phyloP scores from a whole-genome alignment of 92 coral and sea anemone species.

The Micromussa lordhowensis region DNA sequence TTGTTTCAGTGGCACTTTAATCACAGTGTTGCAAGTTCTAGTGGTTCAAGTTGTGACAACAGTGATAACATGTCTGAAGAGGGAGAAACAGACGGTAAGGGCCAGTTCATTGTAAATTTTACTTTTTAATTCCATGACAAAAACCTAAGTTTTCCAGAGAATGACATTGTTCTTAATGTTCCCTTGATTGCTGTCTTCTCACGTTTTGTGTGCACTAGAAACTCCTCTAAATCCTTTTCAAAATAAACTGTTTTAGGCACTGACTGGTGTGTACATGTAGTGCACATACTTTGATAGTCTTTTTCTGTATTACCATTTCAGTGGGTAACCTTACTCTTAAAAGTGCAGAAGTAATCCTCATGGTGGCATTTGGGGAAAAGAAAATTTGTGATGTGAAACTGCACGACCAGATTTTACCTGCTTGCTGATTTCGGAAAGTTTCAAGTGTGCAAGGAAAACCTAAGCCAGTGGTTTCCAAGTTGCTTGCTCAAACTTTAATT shows the following conservation, averaged over 20 bases:
- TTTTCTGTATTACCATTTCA: conserved; percentile 32
- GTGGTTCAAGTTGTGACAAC: conserved; percentile 28
- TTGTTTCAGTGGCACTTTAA: no score
- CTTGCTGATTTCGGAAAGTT: conserved; percentile 34
- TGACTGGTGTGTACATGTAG: conserved; percentile 20
- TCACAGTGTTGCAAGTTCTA: conserved; percentile 12
- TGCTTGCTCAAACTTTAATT: conserved; percentile 36
- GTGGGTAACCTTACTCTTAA: conserved; percentile 25
- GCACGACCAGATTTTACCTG: conserved; percentile 27
- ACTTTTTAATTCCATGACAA: conserved; percentile 20
- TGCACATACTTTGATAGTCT: conserved; percentile 7
- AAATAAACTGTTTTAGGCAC: conserved; percentile 11
- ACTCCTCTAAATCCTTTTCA: not conserved
- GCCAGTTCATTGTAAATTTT: not conserved
- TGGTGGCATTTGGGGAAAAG: conserved; percentile 36
- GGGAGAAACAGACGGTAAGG: conserved; percentile 7
- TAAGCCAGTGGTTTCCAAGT: conserved; percentile 35
- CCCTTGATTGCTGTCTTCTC: conserved; percentile 7
- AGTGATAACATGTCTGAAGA: conserved; percentile 31
- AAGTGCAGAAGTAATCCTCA: conserved; percentile 43
- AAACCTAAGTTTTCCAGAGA: not conserved
- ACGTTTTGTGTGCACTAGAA: not conserved
- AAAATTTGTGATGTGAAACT: conserved; percentile 39
- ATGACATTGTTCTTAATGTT: conserved; percentile 11
- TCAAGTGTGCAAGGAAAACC: conserved; percentile 34